A percentile compares a stretch with the other conserved stretches of the same genome.
Evolutionary conservation across 2,113 vertebrate species (phyloP).

Genomic region (Prietella phreatophila): DNA sequence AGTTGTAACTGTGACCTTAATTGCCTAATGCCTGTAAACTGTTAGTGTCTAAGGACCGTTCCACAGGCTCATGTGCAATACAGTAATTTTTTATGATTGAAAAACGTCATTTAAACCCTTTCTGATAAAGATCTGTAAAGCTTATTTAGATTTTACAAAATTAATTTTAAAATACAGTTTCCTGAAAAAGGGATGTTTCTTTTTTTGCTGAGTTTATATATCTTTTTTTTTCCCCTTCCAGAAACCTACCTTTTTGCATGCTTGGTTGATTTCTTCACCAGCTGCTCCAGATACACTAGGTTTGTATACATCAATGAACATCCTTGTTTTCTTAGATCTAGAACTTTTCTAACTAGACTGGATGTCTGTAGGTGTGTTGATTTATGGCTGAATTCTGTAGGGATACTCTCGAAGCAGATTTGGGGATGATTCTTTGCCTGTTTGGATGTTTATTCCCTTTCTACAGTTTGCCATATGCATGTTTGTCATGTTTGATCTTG

Average conservation of each 20-base stretch:
- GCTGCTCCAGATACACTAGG: conserved; percentile 95
- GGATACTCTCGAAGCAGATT: neutral
- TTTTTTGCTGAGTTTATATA: neutral
- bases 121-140: no score
- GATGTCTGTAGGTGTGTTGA: neutral
- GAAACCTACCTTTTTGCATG: conserved; percentile 98
- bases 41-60: no score
- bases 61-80: no score
- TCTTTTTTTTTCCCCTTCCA: conserved; percentile 60
- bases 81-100: no score
- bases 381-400: neutral
- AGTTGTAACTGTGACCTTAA: no score
- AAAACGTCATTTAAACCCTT: no score
- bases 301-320: conserved; percentile 56
- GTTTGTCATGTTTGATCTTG: conserved; percentile 11
- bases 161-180: no score
- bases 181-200: no score
- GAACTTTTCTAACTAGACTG: neutral
- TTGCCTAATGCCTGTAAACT: no score
- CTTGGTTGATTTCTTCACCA: conserved; percentile 97
- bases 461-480: neutral
- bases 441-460: neutral
- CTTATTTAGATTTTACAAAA: no score
- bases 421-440: neutral
- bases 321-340: neutral